A percentile compares a stretch with the other conserved stretches of the same genome.
Evolutionary conservation across 2,888 invertebrate genomes (phyloP).

Genomic region (Alloscopus bannaensis): DNA sequence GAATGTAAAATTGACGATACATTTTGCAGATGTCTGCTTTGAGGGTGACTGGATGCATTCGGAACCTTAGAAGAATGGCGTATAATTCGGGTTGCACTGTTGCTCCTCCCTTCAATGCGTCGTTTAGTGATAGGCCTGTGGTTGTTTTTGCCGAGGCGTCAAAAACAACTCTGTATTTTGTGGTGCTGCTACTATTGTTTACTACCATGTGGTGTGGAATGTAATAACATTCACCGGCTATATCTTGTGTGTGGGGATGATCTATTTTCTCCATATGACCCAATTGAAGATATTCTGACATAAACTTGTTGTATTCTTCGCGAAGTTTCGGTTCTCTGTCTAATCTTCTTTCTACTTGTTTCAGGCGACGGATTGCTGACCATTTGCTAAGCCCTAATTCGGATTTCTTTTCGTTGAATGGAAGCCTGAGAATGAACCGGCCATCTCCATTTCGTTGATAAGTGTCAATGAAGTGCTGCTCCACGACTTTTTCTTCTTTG

Average conservation of each 20-base stretch:
- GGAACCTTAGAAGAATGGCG: constrained; percentile 73
- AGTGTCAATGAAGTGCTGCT: constrained; percentile 5
- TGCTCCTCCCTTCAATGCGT: constrained; percentile 74
- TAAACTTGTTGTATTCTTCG: constrained; percentile 38
- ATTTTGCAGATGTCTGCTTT: constrained; percentile 75
- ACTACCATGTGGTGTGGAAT: constrained; percentile 66
- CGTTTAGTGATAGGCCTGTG: constrained; percentile 74
- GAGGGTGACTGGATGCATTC: constrained; percentile 73
- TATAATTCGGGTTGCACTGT: constrained; percentile 74
- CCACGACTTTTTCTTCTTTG: constrained; percentile 2
- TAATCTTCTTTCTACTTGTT: constrained; percentile 30
- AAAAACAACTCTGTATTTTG: constrained; percentile 66
- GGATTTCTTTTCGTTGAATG: constrained; percentile 1
- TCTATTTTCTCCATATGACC: constrained; percentile 40
- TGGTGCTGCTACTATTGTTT: constrained; percentile 49
- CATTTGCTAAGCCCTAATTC: not conserved
- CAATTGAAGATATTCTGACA: constrained; percentile 36
- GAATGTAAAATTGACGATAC: constrained; percentile 74
- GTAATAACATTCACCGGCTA: not conserved
- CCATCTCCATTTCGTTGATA: constrained; percentile 2
- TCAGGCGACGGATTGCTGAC: constrained; percentile 4
- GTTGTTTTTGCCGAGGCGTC: constrained; percentile 52
- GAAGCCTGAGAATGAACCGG: constrained; percentile 17
- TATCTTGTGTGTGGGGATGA: not conserved
- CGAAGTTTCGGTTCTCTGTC: not conserved